These are phyloP conservation scores for Luperina testacea DNA, from an alignment of 2,888 invertebrate species.

Conservation along the genomic window DNA sequence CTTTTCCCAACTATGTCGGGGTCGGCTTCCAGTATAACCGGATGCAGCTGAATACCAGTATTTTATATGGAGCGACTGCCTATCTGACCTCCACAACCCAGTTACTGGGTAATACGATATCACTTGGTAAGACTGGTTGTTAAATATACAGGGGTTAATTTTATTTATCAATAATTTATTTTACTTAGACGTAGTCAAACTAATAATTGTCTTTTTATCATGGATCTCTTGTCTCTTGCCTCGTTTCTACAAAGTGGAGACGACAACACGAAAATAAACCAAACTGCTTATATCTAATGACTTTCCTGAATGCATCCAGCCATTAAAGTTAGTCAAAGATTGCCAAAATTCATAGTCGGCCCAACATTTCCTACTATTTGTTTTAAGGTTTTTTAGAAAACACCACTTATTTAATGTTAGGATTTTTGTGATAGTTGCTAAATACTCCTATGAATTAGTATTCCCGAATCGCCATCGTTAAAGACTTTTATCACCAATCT, in stretches of 20 bases:
- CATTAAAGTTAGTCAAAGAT: neutral
- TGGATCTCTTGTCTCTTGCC: neutral
- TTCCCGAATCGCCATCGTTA: neutral
- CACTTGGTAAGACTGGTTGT: no score
- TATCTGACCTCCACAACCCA: no score
- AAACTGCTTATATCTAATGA: neutral
- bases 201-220: neutral
- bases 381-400: neutral
- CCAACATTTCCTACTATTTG: neutral
- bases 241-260: neutral
- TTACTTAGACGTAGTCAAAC: neutral
- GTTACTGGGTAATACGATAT: no score
- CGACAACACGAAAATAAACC: no score
- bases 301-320: neutral
- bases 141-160: no score
- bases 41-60: no score
- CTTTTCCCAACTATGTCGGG: no score
- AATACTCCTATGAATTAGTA: neutral
- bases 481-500: neutral
- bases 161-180: neutral
- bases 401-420: neutral
- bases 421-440: neutral
- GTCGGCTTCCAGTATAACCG: no score
- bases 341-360: neutral
- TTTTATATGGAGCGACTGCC: no score